Evolutionary conservation across 2,888 invertebrate genomes (phyloP).

Genomic region (Ischnura elegans): DNA sequence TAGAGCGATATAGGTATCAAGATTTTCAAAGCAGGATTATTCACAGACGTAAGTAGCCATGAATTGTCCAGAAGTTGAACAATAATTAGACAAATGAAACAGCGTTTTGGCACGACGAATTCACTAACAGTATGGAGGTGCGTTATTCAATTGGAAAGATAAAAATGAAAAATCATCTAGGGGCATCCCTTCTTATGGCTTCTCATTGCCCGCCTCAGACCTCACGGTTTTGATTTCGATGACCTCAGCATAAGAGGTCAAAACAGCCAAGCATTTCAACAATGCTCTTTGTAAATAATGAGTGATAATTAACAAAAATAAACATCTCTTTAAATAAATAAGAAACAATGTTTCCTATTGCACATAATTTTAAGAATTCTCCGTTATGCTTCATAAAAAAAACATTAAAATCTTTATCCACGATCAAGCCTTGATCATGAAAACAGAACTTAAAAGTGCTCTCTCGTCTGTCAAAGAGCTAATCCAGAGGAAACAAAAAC

Average conservation of each 20-base stretch:
- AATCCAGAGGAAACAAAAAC: neutral
- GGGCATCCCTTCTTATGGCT: neutral
- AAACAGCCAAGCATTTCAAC: neutral
- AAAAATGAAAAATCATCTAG: conserved; percentile 32
- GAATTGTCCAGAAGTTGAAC: conserved; percentile 47
- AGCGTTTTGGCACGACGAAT: conserved; percentile 71
- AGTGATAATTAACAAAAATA: conserved; percentile 42
- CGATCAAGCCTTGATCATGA: neutral
- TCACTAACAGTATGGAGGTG: conserved; percentile 69
- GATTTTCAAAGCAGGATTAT: conserved; percentile 14
- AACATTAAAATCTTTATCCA: conserved; percentile 11
- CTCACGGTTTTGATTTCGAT: neutral
- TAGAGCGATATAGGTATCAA: neutral
- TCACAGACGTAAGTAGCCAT: neutral
- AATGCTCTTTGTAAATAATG: conserved; percentile 48
- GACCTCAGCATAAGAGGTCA: neutral
- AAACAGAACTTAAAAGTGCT: neutral
- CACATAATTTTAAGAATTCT: conserved; percentile 54
- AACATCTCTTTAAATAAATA: conserved; percentile 62
- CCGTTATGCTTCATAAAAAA: neutral
- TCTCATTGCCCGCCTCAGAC: neutral
- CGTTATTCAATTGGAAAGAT: conserved; percentile 63
- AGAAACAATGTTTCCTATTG: conserved; percentile 64
- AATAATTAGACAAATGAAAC: conserved; percentile 47
- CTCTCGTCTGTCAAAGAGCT: neutral